Base-by-base conservation (phyloP, 2,113 vertebrate genomes). In the Ahaetulla prasina region DNA sequence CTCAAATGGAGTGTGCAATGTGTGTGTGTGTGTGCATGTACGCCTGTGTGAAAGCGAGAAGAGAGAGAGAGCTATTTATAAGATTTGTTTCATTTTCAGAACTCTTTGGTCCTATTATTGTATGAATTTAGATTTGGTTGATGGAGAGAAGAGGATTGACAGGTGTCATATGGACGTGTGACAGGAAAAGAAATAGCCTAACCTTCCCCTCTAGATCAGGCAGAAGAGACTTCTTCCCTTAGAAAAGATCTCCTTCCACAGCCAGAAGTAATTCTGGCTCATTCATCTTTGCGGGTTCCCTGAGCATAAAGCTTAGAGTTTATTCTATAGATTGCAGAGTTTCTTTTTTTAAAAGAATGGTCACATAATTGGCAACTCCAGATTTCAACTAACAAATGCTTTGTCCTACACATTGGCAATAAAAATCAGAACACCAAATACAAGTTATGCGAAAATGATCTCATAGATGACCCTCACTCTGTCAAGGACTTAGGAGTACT, bases 1-100 rank as follows among this genome's bases (percentile, higher is more conserved):
- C 92, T 95, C 93, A 95, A 93, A 96, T 89, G 96, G 96, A 95
- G 92, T 92, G 96, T 68, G 95, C 93, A 96, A 85, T 96, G 96
- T 94, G 91, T 89, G 94, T 85, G 95, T 93, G 92, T 94, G 85
- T 22, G 18, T 6, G 86, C 95, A 96, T 95, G 91, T 91, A 95
- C 80, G 95, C 93, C 91, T 94, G 52, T 95, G 63, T 63, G 52
- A 74, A 47, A n/a, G 27, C 6, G 74, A n/a, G 63, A 68, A 49
- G 94, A 94, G 93, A 94, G 39, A 93, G 94, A 95, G 2, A 52
- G 96, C 95, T 95, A 85, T 88, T 94, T 14, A n/a, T 89, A 47
- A 27, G 57, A 53, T 89, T 50, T 35, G 90, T 63, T 89, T 93
- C 86, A 18, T 49, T 91, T 93, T 85, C 80, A 63, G 92, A 86